phyloP scores from a whole-genome alignment of 2,797 vertebrate genomes.

The Gambelia wislizenii region DNA sequence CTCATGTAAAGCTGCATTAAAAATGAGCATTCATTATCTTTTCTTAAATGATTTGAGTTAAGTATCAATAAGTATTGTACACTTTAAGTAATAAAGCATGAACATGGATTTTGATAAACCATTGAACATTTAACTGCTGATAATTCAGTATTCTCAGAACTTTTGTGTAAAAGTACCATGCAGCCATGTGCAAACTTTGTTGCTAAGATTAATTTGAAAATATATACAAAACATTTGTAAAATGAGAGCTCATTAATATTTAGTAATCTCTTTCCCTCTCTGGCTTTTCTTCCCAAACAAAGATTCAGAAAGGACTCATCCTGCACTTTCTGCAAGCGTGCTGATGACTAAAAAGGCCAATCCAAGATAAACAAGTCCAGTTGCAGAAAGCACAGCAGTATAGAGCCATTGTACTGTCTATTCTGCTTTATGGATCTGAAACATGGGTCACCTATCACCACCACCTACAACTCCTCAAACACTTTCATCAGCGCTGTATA shows the following conservation, averaged over 20 bases:
- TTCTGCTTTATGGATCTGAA: too few species aligned
- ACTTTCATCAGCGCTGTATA: too few species aligned
- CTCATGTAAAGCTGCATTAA: background rate
- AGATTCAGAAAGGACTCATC: too few species aligned
- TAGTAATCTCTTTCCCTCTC: too few species aligned
- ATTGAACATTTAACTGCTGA: conserved; percentile 17
- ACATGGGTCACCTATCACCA: too few species aligned
- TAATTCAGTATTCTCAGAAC: background rate
- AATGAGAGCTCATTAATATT: conserved; percentile 15
- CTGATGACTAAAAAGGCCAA: too few species aligned
- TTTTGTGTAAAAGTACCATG: background rate
- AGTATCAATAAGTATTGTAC: conserved; percentile 22
- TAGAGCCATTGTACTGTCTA: too few species aligned
- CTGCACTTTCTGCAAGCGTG: too few species aligned
- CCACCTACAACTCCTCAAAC: too few species aligned
- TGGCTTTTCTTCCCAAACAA: too few species aligned
- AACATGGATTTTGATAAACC: conserved; percentile 37
- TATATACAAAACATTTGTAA: background rate
- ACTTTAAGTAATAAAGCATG: conserved; percentile 7
- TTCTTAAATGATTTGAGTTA: conserved; percentile 14
- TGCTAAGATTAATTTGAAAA: background rate
- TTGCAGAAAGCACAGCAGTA: too few species aligned
- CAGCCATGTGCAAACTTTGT: background rate
- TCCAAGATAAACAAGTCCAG: too few species aligned
- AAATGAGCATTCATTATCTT: background rate